Evolutionary conservation across 2,113 vertebrate genomes (phyloP).

Genomic region (Ammodramus savannarum): DNA sequence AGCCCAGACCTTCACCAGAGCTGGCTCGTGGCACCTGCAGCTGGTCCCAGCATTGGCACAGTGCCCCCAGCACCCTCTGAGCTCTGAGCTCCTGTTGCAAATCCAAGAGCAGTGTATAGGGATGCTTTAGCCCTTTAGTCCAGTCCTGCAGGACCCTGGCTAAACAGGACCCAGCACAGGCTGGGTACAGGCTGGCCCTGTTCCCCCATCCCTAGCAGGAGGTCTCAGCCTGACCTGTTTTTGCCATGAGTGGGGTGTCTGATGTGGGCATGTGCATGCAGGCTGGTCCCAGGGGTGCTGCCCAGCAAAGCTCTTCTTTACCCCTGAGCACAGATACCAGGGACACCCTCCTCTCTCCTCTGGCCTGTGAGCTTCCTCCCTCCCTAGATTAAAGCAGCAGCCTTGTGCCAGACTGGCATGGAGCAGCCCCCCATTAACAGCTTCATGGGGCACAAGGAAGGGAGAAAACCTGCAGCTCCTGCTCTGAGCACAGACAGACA

Average conservation of each 20-base stretch:
- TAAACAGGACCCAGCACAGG: not conserved
- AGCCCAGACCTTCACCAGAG: not conserved
- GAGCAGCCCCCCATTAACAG: not conserved
- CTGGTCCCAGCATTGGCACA: fast-evolving
- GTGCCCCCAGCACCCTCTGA: not conserved
- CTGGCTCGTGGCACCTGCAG: fast-evolving
- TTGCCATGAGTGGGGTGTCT: fast-evolving
- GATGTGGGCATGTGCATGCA: not conserved
- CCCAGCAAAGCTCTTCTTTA: fast-evolving
- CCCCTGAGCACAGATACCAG: not conserved
- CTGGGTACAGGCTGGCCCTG: not conserved
- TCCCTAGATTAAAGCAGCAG: not conserved
- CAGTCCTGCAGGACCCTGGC: not conserved
- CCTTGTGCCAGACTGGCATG: not conserved
- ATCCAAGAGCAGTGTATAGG: not conserved
- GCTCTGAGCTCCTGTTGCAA: not conserved
- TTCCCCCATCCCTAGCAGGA: not conserved
- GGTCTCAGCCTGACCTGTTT: not conserved
- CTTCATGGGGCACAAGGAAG: not conserved
- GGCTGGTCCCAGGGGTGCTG: not conserved
- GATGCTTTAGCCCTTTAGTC: not conserved
- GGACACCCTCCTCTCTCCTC: not conserved
- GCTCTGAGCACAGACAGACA: fast-evolving
- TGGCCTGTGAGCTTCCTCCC: not conserved
- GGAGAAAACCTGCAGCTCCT: not conserved